These are phyloP conservation scores for Drosophila gaucha DNA, from an alignment of 2,888 invertebrate species.

Conservation along the genomic window DNA sequence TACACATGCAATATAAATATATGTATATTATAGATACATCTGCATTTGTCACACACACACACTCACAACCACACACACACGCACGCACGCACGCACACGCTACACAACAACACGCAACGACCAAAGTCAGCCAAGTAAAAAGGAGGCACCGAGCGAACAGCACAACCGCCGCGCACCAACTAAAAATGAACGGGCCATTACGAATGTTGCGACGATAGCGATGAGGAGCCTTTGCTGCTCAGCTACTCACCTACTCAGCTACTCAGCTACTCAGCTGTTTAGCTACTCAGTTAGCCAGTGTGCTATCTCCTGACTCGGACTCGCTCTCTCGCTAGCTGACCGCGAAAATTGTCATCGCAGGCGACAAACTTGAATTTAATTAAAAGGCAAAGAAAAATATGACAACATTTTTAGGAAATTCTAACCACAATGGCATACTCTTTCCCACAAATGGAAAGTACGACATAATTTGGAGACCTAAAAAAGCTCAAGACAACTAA, in stretches of 20 bases:
- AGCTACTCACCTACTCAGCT: constrained; percentile 4
- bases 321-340: constrained; percentile 46
- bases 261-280: constrained; percentile 16
- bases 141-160: constrained; percentile 71
- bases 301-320: constrained; percentile 54
- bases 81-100: constrained; percentile 24
- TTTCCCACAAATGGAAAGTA: no score
- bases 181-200: constrained; percentile 55
- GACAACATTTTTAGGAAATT: constrained; percentile 10
- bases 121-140: constrained; percentile 34
- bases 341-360: constrained; percentile 70
- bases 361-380: constrained; percentile 76
- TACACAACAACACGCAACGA: constrained; percentile 22
- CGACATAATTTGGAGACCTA: no score
- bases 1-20: constrained; percentile 7
- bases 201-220: constrained; percentile 40
- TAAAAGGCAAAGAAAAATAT: constrained; percentile 53
- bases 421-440: constrained; percentile 17
- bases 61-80: constrained; percentile 34
- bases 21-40: constrained; percentile 21
- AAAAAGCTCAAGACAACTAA: no score
- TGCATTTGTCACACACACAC: constrained; percentile 47
- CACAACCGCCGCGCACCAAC: constrained; percentile 68
- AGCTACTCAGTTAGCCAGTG: constrained; percentile 15
- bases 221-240: constrained; percentile 27